These are phyloP conservation scores for Gobio gobio DNA, from an alignment of 2,113 vertebrate genomes.

Conservation along the genomic window DNA sequence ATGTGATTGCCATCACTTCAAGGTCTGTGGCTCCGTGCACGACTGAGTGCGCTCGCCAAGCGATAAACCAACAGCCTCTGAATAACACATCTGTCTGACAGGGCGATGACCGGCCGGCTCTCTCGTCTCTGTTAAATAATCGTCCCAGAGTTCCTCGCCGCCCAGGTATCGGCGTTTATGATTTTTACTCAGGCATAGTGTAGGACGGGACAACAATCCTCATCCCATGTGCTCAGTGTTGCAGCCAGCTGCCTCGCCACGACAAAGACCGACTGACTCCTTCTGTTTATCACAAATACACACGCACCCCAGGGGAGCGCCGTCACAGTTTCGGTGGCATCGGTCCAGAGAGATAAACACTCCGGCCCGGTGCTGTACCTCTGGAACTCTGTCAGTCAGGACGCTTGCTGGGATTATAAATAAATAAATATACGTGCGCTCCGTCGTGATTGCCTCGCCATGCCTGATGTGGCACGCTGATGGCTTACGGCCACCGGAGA, in stretches of 20 bases:
- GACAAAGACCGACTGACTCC: slow-evolving; percentile 63
- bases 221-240: slow-evolving; percentile 63
- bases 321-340: slow-evolving; percentile 37
- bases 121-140: slow-evolving; percentile 63
- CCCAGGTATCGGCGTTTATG: slow-evolving; percentile 72
- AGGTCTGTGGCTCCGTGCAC: slow-evolving; percentile 59
- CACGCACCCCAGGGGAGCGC: slow-evolving; percentile 56
- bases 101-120: slow-evolving; percentile 65
- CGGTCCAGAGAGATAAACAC: slow-evolving; percentile 58
- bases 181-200: slow-evolving; percentile 54
- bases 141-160: slow-evolving; percentile 64
- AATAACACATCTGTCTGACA: slow-evolving; percentile 67
- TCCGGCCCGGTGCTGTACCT: slow-evolving; percentile 62
- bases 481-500: slow-evolving; percentile 69
- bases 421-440: slow-evolving; percentile 59
- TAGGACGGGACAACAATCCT: slow-evolving; percentile 63
- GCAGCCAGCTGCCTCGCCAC: slow-evolving; percentile 61
- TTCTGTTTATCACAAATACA: slow-evolving; percentile 57
- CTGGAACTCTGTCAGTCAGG: slow-evolving; percentile 68
- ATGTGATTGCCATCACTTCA: slow-evolving; percentile 60
- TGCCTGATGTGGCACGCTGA: slow-evolving; percentile 77
- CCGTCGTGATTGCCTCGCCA: slow-evolving; percentile 74
- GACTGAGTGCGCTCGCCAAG: slow-evolving; percentile 60
- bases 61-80: slow-evolving; percentile 61
- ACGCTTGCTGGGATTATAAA: slow-evolving; percentile 69